Conservation (phyloP, 2,888 invertebrate genomes). For the Polyploca ridens region DNA sequence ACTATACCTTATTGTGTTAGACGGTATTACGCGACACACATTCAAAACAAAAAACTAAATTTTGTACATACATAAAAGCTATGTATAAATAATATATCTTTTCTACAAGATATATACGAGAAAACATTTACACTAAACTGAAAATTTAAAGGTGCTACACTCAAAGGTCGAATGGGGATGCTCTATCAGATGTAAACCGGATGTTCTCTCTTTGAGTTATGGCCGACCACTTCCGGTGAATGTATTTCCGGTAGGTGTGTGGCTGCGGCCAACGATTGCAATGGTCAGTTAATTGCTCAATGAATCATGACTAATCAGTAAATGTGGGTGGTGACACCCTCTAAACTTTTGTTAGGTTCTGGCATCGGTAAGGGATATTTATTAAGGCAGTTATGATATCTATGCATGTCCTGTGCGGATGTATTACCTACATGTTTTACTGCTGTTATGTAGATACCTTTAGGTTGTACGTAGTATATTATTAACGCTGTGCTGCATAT, state of each 20-base stretch:
- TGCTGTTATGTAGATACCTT: too few species aligned
- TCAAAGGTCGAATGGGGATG: slow-evolving; percentile 41
- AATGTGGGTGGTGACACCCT: slow-evolving; percentile 3
- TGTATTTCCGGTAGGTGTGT: slow-evolving; percentile 71
- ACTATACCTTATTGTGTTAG: too few species aligned
- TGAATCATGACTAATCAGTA: slow-evolving; percentile 75
- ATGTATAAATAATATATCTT: background rate
- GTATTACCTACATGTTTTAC: too few species aligned
- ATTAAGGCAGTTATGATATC: background rate
- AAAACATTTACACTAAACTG: background rate
- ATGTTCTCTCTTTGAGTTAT: slow-evolving; percentile 75
- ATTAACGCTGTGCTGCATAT: too few species aligned
- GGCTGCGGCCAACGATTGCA: slow-evolving; percentile 51
- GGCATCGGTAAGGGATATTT: background rate
- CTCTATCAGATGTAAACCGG: slow-evolving; percentile 69
- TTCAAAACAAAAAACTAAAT: too few species aligned
- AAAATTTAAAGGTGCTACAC: slow-evolving; percentile 38
- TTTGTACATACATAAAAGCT: too few species aligned
- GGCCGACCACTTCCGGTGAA: slow-evolving; percentile 72
- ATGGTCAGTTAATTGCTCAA: slow-evolving; percentile 71
- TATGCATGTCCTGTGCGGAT: background rate
- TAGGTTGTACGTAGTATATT: too few species aligned
- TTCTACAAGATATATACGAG: background rate
- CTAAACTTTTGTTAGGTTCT: slow-evolving; percentile 9
- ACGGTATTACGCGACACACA: too few species aligned